A percentile compares a stretch with the other conserved stretches of the same genome.
phyloP scores from a whole-genome alignment of 2,888 invertebrate genomes.

The Polydrusus tereticollis region DNA sequence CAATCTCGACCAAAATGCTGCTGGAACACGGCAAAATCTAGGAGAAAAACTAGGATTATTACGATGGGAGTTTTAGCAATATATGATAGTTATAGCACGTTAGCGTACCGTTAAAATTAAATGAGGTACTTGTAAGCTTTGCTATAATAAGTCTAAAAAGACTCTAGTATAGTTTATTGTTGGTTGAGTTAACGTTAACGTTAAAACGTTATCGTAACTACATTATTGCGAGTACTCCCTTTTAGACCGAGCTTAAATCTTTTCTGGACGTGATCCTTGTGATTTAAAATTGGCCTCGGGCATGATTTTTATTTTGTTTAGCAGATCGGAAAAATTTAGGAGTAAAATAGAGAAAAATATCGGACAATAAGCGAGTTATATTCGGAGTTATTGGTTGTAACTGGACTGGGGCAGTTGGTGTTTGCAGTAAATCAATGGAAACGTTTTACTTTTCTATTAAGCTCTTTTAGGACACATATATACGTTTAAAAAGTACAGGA shows the following conservation, averaged over 20 bases:
- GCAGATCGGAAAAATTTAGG: slow-evolving; percentile 36
- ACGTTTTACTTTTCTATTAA: too few species aligned
- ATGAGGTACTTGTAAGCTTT: too few species aligned
- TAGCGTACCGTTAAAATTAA: background rate
- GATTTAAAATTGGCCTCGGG: slow-evolving; percentile 36
- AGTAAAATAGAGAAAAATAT: slow-evolving; percentile 38
- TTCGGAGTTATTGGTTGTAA: slow-evolving; percentile 7
- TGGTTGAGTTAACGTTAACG: too few species aligned
- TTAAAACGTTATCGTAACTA: background rate
- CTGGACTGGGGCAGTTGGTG: background rate
- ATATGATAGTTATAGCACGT: background rate
- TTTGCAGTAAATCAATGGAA: background rate
- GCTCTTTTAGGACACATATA: too few species aligned
- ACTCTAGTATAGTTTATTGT: too few species aligned
- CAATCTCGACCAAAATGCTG: slow-evolving; percentile 29
- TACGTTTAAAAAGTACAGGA: too few species aligned
- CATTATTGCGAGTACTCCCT: slow-evolving; percentile 9
- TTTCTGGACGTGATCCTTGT: slow-evolving; percentile 34
- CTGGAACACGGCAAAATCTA: slow-evolving; percentile 29
- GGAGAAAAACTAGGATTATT: slow-evolving; percentile 27
- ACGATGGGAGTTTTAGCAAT: slow-evolving; percentile 21
- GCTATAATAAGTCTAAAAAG: too few species aligned
- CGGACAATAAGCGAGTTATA: background rate
- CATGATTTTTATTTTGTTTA: slow-evolving; percentile 39
- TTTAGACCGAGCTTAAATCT: slow-evolving; percentile 31